Evolutionary conservation across 2,113 vertebrate species (phyloP).

Genomic region (Poeciliopsis prolifica): DNA sequence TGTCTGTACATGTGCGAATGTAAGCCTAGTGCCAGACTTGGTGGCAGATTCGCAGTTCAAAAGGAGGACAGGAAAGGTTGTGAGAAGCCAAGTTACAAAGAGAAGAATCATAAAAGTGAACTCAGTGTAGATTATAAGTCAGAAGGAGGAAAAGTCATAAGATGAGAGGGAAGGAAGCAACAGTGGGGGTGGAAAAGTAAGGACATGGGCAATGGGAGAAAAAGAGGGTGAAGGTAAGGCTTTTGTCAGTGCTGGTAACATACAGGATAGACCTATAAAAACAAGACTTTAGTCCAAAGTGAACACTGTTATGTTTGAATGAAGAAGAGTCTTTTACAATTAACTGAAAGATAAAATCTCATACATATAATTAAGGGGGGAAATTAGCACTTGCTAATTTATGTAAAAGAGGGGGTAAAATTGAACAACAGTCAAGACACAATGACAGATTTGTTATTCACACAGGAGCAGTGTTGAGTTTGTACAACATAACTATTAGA

Average conservation of each 20-base stretch:
- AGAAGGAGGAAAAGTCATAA: not conserved
- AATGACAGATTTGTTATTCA: not conserved
- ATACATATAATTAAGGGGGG: not conserved
- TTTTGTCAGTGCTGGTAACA: conserved; percentile 17
- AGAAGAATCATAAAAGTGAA: conserved; percentile 34
- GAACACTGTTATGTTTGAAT: not conserved
- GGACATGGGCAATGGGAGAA: not conserved
- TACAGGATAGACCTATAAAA: conserved; percentile 4
- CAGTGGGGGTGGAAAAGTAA: not conserved
- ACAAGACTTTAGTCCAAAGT: not conserved
- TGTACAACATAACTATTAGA: too few species aligned
- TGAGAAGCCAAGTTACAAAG: conserved; percentile 13
- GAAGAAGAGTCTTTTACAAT: not conserved
- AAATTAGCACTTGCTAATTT: not conserved
- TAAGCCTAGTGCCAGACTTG: conserved; percentile 21
- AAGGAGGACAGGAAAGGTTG: conserved; percentile 25
- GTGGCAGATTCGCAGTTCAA: conserved; percentile 48
- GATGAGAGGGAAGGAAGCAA: conserved; percentile 7
- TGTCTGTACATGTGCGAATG: conserved; percentile 14
- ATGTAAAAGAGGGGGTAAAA: not conserved
- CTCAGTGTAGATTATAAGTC: conserved; percentile 12
- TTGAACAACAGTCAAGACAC: not conserved
- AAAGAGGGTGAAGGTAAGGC: not conserved
- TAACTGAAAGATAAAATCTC: not conserved
- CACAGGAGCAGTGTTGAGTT: not conserved